Evolutionary conservation across 2,113 vertebrate genomes (phyloP).

Genomic region (Seriola aureovittata): DNA sequence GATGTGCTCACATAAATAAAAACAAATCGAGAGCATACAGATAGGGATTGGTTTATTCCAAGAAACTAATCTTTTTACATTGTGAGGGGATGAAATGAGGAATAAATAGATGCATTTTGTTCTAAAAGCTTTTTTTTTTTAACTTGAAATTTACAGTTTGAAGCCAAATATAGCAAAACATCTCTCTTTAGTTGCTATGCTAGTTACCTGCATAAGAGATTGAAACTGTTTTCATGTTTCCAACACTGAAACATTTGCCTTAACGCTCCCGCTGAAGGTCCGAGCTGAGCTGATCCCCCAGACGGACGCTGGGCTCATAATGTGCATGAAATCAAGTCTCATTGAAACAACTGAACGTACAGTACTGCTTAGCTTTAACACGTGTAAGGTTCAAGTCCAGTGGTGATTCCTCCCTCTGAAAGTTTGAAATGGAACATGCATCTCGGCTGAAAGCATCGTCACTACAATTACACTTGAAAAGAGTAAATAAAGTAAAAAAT

Average conservation of each 20-base stretch:
- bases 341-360: neutral
- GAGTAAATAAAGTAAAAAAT: slow-evolving; percentile 50
- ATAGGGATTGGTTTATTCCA: slow-evolving; percentile 71
- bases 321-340: slow-evolving; percentile 12
- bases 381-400: slow-evolving; percentile 24
- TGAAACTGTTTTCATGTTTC: neutral
- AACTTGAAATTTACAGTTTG: slow-evolving; percentile 49
- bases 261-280: neutral
- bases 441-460: slow-evolving; percentile 40
- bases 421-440: slow-evolving; percentile 65
- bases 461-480: slow-evolving; percentile 59
- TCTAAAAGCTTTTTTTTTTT: slow-evolving; percentile 36
- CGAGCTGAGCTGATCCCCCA: neutral
- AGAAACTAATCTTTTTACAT: slow-evolving; percentile 55
- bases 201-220: slow-evolving; percentile 30
- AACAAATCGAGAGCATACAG: slow-evolving; percentile 37
- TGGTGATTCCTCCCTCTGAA: neutral
- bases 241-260: neutral
- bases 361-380: neutral
- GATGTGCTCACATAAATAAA: slow-evolving; percentile 37
- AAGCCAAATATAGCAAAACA: slow-evolving; percentile 47
- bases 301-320: neutral
- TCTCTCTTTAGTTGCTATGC: slow-evolving; percentile 15
- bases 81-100: slow-evolving; percentile 49
- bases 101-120: slow-evolving; percentile 69